Conservation (phyloP, 2,888 invertebrate genomes). For the Diogma glabrata region DNA sequence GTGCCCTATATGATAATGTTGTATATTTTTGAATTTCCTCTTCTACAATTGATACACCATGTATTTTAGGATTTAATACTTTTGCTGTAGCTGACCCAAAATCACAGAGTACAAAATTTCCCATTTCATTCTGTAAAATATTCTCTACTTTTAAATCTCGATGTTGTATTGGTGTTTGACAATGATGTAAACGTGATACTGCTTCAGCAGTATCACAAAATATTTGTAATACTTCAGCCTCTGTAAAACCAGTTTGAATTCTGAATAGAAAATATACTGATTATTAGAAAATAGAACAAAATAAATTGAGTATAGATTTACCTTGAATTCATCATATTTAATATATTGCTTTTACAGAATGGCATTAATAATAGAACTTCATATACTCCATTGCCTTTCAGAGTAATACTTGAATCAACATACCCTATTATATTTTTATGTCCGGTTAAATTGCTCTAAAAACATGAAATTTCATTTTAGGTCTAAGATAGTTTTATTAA, state of each 20-base stretch:
- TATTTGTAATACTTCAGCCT: conserved; percentile 68
- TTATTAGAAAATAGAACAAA: neutral
- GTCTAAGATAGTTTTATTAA: neutral
- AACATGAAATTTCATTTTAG: conserved; percentile 18
- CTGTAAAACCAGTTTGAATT: conserved; percentile 58
- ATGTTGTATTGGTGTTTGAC: conserved; percentile 87
- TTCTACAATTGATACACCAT: conserved; percentile 59
- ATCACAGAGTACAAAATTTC: conserved; percentile 80
- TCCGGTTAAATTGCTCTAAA: conserved; percentile 65
- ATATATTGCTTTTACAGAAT: conserved; percentile 71
- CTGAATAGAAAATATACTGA: conserved; percentile 28
- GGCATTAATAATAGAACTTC: conserved; percentile 82
- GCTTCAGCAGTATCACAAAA: conserved; percentile 89
- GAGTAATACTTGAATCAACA: conserved; percentile 69
- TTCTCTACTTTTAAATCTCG: conserved; percentile 89
- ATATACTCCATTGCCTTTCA: conserved; percentile 68
- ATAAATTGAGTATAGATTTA: too few relatives aligned
- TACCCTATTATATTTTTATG: conserved; percentile 86
- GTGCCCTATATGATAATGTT: conserved; percentile 78
- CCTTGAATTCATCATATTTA: conserved; percentile 77
- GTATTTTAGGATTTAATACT: conserved; percentile 52
- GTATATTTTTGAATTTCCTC: conserved; percentile 83
- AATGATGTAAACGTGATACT: conserved; percentile 80
- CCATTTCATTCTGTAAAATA: conserved; percentile 66
- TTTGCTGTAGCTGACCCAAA: conserved; percentile 89